These are phyloP conservation scores for Eulithis prunata DNA, from an alignment of 2,888 invertebrate species.

Conservation along the genomic window DNA sequence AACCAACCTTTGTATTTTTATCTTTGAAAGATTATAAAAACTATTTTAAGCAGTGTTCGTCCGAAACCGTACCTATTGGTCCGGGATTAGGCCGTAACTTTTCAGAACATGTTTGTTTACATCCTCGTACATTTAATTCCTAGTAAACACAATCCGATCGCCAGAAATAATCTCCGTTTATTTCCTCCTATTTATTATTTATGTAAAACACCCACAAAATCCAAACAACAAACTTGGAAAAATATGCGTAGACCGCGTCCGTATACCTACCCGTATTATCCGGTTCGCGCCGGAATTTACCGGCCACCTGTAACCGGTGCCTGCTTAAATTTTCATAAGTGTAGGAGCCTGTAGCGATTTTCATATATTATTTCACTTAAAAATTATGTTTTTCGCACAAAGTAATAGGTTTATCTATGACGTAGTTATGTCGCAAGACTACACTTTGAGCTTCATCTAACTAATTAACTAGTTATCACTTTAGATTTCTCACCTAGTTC, in stretches of 20 bases:
- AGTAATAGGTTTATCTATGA: too few relatives aligned
- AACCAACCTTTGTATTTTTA: too few relatives aligned
- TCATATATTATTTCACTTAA: conserved; percentile 1
- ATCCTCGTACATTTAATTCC: neutral
- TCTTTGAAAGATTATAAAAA: too few relatives aligned
- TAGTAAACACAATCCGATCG: neutral
- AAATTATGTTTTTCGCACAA: too few relatives aligned
- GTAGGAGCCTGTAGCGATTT: conserved; percentile 8
- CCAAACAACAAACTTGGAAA: conserved; percentile 25
- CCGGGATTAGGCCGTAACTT: too few relatives aligned
- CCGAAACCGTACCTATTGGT: too few relatives aligned
- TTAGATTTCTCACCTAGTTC: too few relatives aligned
- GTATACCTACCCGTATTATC: conserved; percentile 57
- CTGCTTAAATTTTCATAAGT: conserved; percentile 69
- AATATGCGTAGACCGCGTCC: conserved; percentile 37
- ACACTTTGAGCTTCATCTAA: too few relatives aligned
- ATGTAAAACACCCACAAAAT: conserved; percentile 24
- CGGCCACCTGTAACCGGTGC: conserved; percentile 71
- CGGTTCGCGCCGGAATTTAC: conserved; percentile 63
- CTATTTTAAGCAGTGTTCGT: too few relatives aligned
- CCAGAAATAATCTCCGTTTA: neutral
- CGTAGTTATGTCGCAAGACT: too few relatives aligned
- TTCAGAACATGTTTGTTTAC: too few relatives aligned
- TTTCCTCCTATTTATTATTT: conserved; percentile 21
- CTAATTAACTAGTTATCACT: too few relatives aligned